These are phyloP conservation scores for Sebastes umbrosus DNA, from an alignment of 2,797 vertebrate genomes.

Conservation along the genomic window DNA sequence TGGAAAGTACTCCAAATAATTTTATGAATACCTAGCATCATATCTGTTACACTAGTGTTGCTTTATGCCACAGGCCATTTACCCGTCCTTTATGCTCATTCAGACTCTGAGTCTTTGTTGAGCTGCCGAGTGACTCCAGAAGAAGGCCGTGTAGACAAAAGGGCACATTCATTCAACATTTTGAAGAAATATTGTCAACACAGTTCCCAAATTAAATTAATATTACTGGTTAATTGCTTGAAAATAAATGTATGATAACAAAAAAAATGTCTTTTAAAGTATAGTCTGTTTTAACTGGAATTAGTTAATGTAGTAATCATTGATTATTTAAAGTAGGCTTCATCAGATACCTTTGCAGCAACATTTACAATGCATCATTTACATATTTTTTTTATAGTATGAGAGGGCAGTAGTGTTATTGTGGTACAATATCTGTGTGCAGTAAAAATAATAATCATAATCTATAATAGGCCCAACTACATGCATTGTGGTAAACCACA, in stretches of 20 bases:
- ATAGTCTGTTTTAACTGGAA: background rate
- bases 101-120: background rate
- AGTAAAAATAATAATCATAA: background rate
- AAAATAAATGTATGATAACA: background rate
- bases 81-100: conserved; percentile 6
- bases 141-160: background rate
- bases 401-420: background rate
- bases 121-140: background rate
- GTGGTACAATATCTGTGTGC: background rate
- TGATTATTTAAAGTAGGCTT: background rate
- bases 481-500: conserved; percentile 1
- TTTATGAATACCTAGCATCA: conserved; percentile 7
- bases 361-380: background rate
- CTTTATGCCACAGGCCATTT: conserved; percentile 29
- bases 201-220: background rate
- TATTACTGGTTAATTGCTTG: background rate
- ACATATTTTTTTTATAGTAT: background rate
- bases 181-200: background rate
- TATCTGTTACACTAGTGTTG: conserved; percentile 8
- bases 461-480: background rate
- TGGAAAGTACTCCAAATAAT: conserved; percentile 29
- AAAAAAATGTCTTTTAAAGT: background rate
- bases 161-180: background rate
- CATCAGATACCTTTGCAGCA: background rate
- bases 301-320: background rate